Percentiles rank a stretch among this genome's conserved stretches.
Evolutionary conservation across 2,888 invertebrate genomes (phyloP).

Genomic region (Sphinx pinastri): DNA sequence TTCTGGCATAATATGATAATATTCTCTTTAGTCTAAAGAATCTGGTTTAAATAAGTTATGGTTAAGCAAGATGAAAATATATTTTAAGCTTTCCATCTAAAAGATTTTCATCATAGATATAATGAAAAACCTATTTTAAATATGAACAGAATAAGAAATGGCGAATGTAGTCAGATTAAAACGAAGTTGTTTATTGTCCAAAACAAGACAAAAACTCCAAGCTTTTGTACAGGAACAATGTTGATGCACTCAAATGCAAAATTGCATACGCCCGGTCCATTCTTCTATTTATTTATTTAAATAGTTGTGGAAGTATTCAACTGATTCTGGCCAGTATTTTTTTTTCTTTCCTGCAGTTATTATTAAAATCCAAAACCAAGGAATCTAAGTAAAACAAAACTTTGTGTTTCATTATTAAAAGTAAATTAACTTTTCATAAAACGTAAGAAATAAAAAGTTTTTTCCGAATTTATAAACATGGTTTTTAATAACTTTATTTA

Average conservation of each 20-base stretch:
- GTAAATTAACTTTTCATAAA: background rate
- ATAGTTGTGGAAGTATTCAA: background rate
- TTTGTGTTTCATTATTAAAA: background rate
- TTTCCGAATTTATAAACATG: background rate
- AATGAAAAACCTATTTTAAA: constrained; percentile 1
- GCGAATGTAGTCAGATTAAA: constrained; percentile 9
- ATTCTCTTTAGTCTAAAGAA: no score
- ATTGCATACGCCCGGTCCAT: constrained; percentile 22
- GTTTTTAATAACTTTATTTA: background rate
- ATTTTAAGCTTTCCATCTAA: background rate
- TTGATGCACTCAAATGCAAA: constrained; percentile 20
- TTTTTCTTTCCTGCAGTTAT: background rate
- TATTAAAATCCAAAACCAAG: background rate
- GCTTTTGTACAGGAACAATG: constrained; percentile 19
- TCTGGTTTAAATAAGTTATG: no score
- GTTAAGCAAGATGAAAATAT: no score
- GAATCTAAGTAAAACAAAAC: background rate
- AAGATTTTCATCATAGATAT: background rate
- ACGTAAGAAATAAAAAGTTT: background rate
- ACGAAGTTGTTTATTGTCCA: constrained; percentile 19
- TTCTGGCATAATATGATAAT: no score
- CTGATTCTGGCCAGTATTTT: constrained; percentile 2
- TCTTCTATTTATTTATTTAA: constrained; percentile 16
- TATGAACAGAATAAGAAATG: background rate
- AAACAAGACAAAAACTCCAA: constrained; percentile 16